Conservation (phyloP, 2,888 invertebrate genomes). For the Tenthredo distinguenda region DNA sequence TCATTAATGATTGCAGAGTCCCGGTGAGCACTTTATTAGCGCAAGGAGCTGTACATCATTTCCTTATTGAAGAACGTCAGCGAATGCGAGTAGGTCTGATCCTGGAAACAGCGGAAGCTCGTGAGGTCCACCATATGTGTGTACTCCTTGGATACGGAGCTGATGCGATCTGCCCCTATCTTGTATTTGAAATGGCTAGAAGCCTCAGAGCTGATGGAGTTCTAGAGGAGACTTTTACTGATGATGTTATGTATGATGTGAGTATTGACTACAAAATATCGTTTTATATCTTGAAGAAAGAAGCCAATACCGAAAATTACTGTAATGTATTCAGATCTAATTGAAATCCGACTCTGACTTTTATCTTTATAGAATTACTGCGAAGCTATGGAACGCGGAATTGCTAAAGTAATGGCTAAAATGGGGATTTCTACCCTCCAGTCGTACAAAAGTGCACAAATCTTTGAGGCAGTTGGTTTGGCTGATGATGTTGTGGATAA, state of each 20-base stretch:
- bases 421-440: conserved; percentile 99
- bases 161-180: conserved; percentile 98
- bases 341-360: background rate
- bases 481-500: conserved; percentile 95
- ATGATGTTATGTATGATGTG: conserved; percentile 89
- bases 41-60: conserved; percentile 96
- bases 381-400: conserved; percentile 94
- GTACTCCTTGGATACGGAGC: conserved; percentile 97
- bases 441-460: conserved; percentile 99
- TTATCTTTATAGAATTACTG: conserved; percentile 85
- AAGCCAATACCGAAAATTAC: background rate
- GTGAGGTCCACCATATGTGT: conserved; percentile 98
- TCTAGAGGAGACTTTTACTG: conserved; percentile 87
- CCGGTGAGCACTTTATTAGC: conserved; percentile 92
- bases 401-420: conserved; percentile 98
- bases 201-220: conserved; percentile 92
- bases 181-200: conserved; percentile 96
- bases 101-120: conserved; percentile 97
- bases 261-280: conserved; percentile 55
- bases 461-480: conserved; percentile 98
- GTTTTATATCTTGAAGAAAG: background rate
- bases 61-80: conserved; percentile 95
- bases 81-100: conserved; percentile 98
- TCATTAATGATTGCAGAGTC: conserved; percentile 77
- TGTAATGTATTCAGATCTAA: background rate